A percentile compares a stretch with the other conserved stretches of the same genome.
phyloP scores from a whole-genome alignment of 2,113 vertebrate genomes.

The Poeciliopsis turrubarensis region DNA sequence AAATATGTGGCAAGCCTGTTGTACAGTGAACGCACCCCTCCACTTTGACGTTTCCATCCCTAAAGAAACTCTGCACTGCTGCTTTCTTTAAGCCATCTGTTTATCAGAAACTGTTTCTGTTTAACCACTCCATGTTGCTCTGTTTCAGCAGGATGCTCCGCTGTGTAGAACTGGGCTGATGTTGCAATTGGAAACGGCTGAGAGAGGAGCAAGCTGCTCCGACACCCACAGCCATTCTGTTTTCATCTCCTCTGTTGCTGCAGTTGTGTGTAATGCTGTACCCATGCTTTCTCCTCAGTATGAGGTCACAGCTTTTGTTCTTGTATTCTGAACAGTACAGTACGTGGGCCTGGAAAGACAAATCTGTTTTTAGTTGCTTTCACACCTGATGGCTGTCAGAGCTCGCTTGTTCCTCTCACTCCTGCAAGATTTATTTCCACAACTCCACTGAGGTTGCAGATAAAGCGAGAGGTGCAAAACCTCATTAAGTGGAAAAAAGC shows the following conservation, averaged over 20 bases:
- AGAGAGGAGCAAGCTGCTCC: conserved; percentile 18
- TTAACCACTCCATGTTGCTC: not conserved
- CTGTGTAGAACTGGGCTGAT: conserved; percentile 17
- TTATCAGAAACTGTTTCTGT: not conserved
- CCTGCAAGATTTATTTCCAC: conserved; percentile 41
- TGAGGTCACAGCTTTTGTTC: conserved; percentile 39
- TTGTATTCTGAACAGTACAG: conserved; percentile 19
- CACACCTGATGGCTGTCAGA: conserved; percentile 51
- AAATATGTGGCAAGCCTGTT: no score
- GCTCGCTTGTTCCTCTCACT: conserved; percentile 45
- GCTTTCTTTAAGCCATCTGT: not conserved
- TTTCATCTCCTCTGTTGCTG: conserved; percentile 36
- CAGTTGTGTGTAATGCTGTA: conserved; percentile 38
- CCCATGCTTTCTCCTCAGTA: conserved; percentile 22
- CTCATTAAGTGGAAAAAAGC: not conserved
- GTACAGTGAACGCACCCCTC: no score
- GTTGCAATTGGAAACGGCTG: conserved; percentile 40
- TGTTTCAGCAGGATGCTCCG: not conserved
- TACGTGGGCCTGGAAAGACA: conserved; percentile 50
- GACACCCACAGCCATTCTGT: conserved; percentile 65
- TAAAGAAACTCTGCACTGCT: no score
- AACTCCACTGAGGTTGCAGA: conserved; percentile 1
- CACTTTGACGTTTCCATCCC: no score
- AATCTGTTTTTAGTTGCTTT: conserved; percentile 65
- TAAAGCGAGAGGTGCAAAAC: conserved; percentile 1